Percentiles rank a stretch among this genome's conserved stretches.
Evolutionary conservation across 1,140 invertebrate genomes (phyloP).

Genomic region (Nasonia longicornis): DNA sequence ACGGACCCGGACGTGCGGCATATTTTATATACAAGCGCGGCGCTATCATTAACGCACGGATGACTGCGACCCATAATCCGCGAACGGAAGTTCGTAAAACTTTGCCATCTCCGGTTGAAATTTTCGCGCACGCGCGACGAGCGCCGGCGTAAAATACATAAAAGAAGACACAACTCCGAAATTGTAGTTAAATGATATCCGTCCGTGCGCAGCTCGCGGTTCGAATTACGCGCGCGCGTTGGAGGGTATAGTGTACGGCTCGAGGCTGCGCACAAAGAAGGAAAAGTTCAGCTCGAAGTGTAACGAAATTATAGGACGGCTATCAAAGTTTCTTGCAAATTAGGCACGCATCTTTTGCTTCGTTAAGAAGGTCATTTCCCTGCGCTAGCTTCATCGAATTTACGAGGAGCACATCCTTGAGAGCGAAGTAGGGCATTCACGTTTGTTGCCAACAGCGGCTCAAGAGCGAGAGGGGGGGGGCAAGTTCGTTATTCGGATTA

Average conservation of each 20-base stretch:
- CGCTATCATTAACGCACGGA: not conserved
- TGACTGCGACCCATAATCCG: not conserved
- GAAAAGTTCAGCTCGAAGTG: slow-evolving; percentile 1
- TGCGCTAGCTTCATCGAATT: slow-evolving; percentile 6
- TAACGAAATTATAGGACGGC: slow-evolving; percentile 37
- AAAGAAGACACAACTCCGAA: slow-evolving; percentile 20
- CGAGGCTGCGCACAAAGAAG: not conserved
- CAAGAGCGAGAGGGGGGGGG: not conserved
- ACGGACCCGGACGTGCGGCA: not conserved
- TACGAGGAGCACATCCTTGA: slow-evolving; percentile 15
- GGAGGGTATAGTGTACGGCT: not conserved
- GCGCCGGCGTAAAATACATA: not conserved
- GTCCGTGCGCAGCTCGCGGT: not conserved
- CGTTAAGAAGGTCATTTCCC: slow-evolving; percentile 38
- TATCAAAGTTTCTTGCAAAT: slow-evolving; percentile 43
- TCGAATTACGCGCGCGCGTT: not conserved
- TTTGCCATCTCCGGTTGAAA: not conserved
- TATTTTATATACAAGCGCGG: not conserved
- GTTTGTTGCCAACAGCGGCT: slow-evolving; percentile 24
- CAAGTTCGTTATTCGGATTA: slow-evolving; percentile 47
- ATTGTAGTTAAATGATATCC: slow-evolving; percentile 44
- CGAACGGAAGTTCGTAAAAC: not conserved
- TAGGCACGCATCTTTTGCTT: slow-evolving; percentile 42
- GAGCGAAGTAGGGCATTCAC: slow-evolving; percentile 1
- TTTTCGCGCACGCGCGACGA: not conserved